Evolutionary conservation across 1,140 invertebrate species (phyloP), one percentile per base, ranked within the genome.

Genomic region (Homarus americanus): DNA sequence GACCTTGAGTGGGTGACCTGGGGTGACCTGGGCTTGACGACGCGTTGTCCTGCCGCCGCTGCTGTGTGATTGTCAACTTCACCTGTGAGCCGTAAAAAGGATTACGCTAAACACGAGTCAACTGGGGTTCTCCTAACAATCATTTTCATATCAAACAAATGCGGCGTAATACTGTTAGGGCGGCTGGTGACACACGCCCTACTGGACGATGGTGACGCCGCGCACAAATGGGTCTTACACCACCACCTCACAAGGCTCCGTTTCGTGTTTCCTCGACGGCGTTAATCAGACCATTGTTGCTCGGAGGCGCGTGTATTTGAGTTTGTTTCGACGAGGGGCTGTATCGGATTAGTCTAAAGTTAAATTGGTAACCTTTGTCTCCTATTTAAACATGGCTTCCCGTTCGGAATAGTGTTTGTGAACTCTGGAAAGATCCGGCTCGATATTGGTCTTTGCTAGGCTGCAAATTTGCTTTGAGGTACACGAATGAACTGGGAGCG

Each of bases 71-170:
- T 40, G 83, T 20, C 69, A 49, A 41, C 49, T 41, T 75, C 28
- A 82, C 36, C 44, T 79, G 41, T 41, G 34, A 82, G 87, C 66
- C 78, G 49, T 41, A 85, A 91, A 91, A 85, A 91, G 83, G 83
- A 91, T 91, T 85, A 91, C 53, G 58, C 82, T 86, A 91, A 91
- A 91, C 82, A 91, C 80, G 89, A 91, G 89, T 91, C 89, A 91
- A 80, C 89, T 78, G 44, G 88, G 88, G 44, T 58, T 63, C 80
- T 84, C 89, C 82, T 91, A 84, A 91, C 89, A 91, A 91, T 91
- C 89, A 91, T 91, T 91, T 91, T 91, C 89, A 85, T 91, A 91
- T 91, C 89, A 91, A 91, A 91, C 89, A 91, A 91, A 76, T 91
- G 89, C 83, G 73, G 58, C 89, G 89, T 91, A 91, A 91, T 91